These are phyloP conservation scores for Scortum barcoo DNA, from an alignment of 2,113 vertebrate genomes.

Conservation along the genomic window DNA sequence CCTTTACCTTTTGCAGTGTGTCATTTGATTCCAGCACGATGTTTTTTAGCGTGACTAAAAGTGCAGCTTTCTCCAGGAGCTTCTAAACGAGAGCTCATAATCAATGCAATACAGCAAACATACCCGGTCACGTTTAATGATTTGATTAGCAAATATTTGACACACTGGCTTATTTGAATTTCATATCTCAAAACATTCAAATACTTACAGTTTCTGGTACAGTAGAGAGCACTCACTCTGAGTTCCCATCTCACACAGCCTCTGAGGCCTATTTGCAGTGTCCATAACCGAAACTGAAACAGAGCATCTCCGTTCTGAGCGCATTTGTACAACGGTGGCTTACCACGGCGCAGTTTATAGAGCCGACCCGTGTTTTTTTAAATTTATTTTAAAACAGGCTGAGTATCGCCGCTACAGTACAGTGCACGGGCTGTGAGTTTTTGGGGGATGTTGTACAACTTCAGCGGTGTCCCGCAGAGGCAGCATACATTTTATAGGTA, in stretches of 20 bases:
- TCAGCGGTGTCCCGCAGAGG: not conserved
- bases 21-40: not conserved
- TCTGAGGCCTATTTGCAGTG: not conserved
- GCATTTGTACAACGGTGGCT: not conserved
- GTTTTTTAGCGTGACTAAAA: slow-evolving; percentile 19
- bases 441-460: not conserved
- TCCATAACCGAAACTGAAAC: not conserved
- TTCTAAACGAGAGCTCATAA: not conserved
- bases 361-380: not conserved
- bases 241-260: slow-evolving; percentile 3
- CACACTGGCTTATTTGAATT: not conserved
- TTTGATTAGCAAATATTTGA: not conserved
- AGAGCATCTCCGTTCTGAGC: not conserved
- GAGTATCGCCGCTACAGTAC: not conserved
- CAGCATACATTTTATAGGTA: not conserved
- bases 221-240: not conserved
- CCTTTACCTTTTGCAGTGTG: not conserved
- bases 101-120: not conserved
- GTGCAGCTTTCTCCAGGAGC: not conserved
- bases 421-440: not conserved
- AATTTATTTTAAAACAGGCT: too few species aligned
- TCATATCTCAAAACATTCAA: not conserved
- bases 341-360: not conserved
- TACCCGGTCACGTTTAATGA: not conserved
- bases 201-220: slow-evolving; percentile 8